phyloP scores from a whole-genome alignment of 2,113 vertebrate genomes.

The Pholis gunnellus region DNA sequence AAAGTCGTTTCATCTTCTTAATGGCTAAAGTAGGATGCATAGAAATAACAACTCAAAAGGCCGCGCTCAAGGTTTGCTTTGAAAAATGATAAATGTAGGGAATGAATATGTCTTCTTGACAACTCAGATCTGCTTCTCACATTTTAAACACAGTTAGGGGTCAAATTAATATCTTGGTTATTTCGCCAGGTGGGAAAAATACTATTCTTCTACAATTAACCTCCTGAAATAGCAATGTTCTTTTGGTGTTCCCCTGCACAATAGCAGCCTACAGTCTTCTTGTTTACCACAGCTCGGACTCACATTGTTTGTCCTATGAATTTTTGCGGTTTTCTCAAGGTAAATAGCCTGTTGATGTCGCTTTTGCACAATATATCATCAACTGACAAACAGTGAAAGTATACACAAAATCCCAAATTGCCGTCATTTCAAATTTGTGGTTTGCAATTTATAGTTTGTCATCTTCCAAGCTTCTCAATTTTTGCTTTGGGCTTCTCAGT shows the following conservation, averaged over 20 bases:
- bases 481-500: background rate
- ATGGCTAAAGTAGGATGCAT: background rate
- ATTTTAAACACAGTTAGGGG: conserved; percentile 37
- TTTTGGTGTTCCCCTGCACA: background rate
- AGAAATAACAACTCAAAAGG: conserved; percentile 11
- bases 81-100: conserved; percentile 9
- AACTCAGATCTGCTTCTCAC: conserved; percentile 27
- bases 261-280: background rate
- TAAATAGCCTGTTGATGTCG: background rate
- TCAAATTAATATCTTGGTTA: conserved; percentile 52
- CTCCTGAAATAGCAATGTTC: background rate
- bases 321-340: background rate
- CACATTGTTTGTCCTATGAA: background rate
- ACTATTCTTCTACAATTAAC: background rate
- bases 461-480: background rate
- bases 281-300: no score
- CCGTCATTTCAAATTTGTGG: background rate
- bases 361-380: background rate
- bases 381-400: background rate
- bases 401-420: background rate
- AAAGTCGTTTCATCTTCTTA: no score
- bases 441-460: background rate
- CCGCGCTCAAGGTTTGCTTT: conserved; percentile 3
- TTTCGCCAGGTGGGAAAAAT: background rate
- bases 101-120: conserved; percentile 18